Percentiles rank a stretch among this genome's conserved stretches.
Evolutionary conservation across 2,888 invertebrate species (phyloP).

Genomic region (Scaptomyza polygonia): DNA sequence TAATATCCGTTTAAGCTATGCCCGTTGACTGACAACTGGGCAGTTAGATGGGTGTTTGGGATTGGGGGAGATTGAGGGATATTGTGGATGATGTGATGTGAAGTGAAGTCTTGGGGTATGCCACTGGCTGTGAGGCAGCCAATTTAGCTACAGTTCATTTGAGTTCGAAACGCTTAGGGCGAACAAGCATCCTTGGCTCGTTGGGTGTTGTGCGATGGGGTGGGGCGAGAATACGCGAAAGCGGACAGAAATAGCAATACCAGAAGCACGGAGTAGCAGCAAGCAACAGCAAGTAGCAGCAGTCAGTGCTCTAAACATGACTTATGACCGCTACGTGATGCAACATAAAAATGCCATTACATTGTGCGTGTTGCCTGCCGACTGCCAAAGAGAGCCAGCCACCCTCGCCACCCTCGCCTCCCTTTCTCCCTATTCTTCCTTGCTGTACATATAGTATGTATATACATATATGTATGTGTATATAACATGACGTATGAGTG

Average conservation of each 20-base stretch:
- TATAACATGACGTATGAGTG: slow-evolving; percentile 80
- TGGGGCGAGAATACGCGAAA: not conserved
- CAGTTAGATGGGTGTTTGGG: slow-evolving; percentile 16
- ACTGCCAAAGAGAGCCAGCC: slow-evolving; percentile 6
- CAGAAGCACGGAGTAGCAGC: slow-evolving; percentile 1
- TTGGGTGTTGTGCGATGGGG: not conserved
- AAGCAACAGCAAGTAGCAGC: slow-evolving; percentile 45
- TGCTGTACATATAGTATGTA: not conserved
- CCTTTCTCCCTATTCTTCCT: too few species aligned
- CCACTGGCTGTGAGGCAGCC: slow-evolving; percentile 35
- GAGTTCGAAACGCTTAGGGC: slow-evolving; percentile 58
- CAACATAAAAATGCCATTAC: slow-evolving; percentile 83
- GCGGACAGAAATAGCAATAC: slow-evolving; percentile 31
- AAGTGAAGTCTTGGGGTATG: slow-evolving; percentile 4
- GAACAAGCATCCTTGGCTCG: not conserved
- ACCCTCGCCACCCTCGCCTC: not conserved
- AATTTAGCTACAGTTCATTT: slow-evolving; percentile 77
- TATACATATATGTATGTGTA: slow-evolving; percentile 14
- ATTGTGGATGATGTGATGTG: slow-evolving; percentile 1
- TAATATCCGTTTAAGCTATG: slow-evolving; percentile 79
- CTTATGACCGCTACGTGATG: slow-evolving; percentile 84
- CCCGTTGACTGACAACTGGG: slow-evolving; percentile 70
- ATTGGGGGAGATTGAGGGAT: not conserved
- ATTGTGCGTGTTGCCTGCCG: slow-evolving; percentile 66
- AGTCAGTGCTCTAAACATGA: slow-evolving; percentile 83